Percentiles rank a stretch among this genome's conserved stretches.
Conservation (phyloP, 2,797 vertebrate genomes). For the Tolypeutes matacus region DNA sequence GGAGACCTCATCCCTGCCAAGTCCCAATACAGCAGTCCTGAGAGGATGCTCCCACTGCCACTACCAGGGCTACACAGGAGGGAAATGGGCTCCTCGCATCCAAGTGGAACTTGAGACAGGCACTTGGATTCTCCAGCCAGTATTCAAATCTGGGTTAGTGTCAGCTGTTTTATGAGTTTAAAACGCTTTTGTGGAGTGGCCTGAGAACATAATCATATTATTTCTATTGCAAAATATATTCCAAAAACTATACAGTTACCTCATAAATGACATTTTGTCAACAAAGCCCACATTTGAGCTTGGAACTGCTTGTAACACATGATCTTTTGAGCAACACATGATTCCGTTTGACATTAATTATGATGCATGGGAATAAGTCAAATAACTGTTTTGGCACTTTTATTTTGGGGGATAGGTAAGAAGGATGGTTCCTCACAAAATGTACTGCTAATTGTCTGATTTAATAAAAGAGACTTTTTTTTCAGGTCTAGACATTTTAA, state of each 20-base stretch:
- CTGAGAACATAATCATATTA: not conserved
- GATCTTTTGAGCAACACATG: not conserved
- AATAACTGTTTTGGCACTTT: not conserved
- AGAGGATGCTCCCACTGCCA: not conserved
- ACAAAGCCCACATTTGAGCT: not conserved
- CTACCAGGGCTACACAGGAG: not conserved
- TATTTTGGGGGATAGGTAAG: not conserved
- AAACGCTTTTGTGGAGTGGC: not conserved
- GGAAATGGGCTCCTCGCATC: not conserved
- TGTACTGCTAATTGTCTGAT: not conserved
- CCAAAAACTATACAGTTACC: not conserved
- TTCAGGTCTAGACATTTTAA: not conserved
- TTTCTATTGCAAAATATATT: not conserved
- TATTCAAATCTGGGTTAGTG: not conserved
- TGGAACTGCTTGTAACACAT: not conserved
- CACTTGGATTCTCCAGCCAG: not conserved
- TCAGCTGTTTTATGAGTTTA: not conserved
- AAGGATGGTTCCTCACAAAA: not conserved
- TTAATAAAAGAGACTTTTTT: not conserved
- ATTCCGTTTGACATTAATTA: not conserved
- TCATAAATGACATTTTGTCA: not conserved
- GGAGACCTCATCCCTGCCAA: not conserved
- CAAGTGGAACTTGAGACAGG: not conserved
- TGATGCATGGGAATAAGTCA: not conserved
- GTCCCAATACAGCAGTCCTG: not conserved